Base-by-base conservation (phyloP, 2,797 vertebrate genomes). In the Sarcoramphus papa region DNA sequence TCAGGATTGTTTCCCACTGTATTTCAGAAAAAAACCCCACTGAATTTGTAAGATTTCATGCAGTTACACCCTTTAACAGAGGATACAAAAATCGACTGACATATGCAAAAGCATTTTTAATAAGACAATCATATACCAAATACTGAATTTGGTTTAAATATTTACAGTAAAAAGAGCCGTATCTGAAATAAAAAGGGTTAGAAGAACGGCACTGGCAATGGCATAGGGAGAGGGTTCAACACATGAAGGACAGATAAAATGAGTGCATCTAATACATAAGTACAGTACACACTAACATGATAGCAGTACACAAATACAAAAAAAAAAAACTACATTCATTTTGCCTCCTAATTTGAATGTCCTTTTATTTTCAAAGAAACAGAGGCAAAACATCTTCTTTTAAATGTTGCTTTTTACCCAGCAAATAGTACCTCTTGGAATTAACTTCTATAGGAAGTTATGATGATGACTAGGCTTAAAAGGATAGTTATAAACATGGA, bases 161-260 rank as follows among this genome's bases (percentile, higher is more conserved):
- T 87, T 83, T 80, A 68, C 70, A 87, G 24, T 74, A 75, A 75
- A 65, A 77, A 91, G 35, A 90, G 43, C 6, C 25, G 41, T 31
- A 85, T 67, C 94, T 97, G 94, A 92, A 97, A 97, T 57, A 78
- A 89, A 96, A 94, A 75, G 14, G 33, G 76, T 97, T 96, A 97
- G 72, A 84, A 91, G 90, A 96, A 96, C 14, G 25, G 94, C 86
- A 94, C 85, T 91, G 79, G 92, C 85, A 88, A 91, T 77, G 88
- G 81, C 72, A 54, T 5, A 67, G 64, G 72, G 43, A 94, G 41
- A 74, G 48, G 82, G 59, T 48, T 88, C 79, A 88, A 94, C 73
- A 93, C 53, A 91, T 28, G 85, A 90, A 86, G 43, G 53, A 94
- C 90, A 95, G 79, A 85, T 78, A 94, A 85, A 92, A 95, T 84